Conservation (phyloP, 2,888 invertebrate genomes). For the Ariolimax columbianus region DNA sequence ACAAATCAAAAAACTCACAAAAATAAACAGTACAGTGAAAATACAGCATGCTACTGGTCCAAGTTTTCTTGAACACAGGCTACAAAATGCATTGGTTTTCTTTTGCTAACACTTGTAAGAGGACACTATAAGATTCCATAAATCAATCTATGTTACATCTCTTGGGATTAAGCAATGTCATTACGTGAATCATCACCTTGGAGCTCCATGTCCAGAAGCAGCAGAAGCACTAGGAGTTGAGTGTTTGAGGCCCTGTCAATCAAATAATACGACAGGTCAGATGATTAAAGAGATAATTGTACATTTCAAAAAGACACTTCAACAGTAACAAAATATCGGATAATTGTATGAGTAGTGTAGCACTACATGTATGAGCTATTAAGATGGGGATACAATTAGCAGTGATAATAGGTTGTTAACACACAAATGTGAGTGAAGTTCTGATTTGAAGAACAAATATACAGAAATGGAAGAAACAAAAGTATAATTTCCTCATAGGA, state of each 20-base stretch:
- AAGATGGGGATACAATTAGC: too few relatives aligned
- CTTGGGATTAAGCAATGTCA: not conserved
- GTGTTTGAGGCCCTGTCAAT: slow-evolving; percentile 33
- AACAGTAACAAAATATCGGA: too few relatives aligned
- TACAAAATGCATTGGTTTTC: not conserved
- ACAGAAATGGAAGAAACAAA: too few relatives aligned
- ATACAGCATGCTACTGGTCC: not conserved
- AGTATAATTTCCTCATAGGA: too few relatives aligned
- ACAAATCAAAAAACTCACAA: not conserved
- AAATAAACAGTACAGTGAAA: not conserved
- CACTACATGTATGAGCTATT: too few relatives aligned
- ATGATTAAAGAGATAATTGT: too few relatives aligned
- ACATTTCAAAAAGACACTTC: too few relatives aligned
- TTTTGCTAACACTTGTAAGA: not conserved
- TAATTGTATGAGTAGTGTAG: too few relatives aligned
- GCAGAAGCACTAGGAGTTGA: not conserved
- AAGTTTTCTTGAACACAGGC: not conserved
- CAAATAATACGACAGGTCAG: not conserved
- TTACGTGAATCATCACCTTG: slow-evolving; percentile 18
- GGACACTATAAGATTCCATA: not conserved
- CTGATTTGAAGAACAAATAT: too few relatives aligned
- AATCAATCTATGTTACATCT: not conserved
- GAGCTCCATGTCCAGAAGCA: slow-evolving; percentile 4
- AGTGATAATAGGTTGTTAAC: too few relatives aligned
- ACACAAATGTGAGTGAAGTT: too few relatives aligned